Evolutionary conservation across 1,140 invertebrate genomes (phyloP).

Genomic region (Lethocerus indicus): DNA sequence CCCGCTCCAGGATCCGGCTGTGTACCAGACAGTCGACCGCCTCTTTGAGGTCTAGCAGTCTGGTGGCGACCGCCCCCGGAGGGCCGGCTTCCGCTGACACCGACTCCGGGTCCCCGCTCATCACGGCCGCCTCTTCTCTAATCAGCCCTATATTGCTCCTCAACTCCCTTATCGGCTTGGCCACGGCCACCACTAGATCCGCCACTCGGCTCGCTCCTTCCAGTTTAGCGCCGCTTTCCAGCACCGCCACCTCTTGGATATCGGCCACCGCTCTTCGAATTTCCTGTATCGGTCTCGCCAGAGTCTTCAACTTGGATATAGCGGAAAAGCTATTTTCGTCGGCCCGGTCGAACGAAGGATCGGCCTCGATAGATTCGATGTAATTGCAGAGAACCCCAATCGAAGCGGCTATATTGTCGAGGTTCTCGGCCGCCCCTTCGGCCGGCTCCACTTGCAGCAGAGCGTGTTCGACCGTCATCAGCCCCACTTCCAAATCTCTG

Average conservation of each 20-base stretch:
- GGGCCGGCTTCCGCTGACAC: constrained; percentile 4
- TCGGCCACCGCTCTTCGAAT: constrained; percentile 26
- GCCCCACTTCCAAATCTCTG: constrained; percentile 15
- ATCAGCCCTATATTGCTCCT: constrained; percentile 20
- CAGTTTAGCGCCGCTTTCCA: constrained; percentile 20
- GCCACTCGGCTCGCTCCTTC: constrained; percentile 17
- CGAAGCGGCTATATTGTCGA: constrained; percentile 3
- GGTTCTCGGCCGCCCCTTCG: not conserved
- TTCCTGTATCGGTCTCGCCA: constrained; percentile 29
- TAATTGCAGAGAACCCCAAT: constrained; percentile 5
- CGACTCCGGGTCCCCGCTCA: constrained; percentile 13
- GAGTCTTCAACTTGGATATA: constrained; percentile 20
- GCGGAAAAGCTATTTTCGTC: constrained; percentile 15
- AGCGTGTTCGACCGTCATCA: constrained; percentile 16
- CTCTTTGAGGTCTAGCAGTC: constrained; percentile 11
- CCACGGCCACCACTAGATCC: constrained; percentile 19
- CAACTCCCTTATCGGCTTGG: constrained; percentile 24
- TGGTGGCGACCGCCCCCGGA: not conserved
- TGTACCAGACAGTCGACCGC: constrained; percentile 6
- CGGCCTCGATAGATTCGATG: constrained; percentile 5
- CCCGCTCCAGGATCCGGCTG: not conserved
- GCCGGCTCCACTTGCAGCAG: not conserved
- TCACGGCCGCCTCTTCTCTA: constrained; percentile 18
- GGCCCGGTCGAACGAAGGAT: constrained; percentile 4
- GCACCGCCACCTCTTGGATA: constrained; percentile 23